phyloP scores from a whole-genome alignment of 2,797 vertebrate genomes.

The Anolis apletophallus region DNA sequence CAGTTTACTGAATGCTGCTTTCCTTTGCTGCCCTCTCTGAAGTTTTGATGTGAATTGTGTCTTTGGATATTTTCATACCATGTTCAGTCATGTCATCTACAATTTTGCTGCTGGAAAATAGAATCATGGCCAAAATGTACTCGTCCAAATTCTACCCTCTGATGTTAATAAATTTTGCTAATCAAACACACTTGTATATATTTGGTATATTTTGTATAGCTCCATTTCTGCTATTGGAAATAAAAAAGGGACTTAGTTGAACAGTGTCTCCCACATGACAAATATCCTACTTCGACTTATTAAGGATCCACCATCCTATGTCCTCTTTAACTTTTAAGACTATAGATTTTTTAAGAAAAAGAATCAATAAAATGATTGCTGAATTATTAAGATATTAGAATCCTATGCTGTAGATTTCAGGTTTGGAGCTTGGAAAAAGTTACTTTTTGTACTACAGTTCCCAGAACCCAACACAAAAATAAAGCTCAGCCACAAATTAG shows the following conservation, averaged over 20 bases:
- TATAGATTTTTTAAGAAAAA: neutral
- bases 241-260: neutral
- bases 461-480: neutral
- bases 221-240: neutral
- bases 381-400: neutral
- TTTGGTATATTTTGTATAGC: neutral
- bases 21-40: neutral
- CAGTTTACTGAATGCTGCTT: neutral
- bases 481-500: no score
- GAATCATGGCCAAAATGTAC: neutral
- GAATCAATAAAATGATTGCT: no score
- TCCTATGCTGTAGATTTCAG: neutral
- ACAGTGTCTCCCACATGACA: neutral
- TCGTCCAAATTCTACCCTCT: neutral
- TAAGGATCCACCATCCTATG: neutral
- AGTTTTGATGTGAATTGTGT: neutral
- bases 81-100: neutral
- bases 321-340: neutral
- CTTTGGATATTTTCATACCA: neutral
- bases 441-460: neutral
- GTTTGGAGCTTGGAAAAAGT: neutral
- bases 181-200: neutral
- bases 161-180: slow-evolving; percentile 5
- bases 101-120: neutral
- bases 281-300: neutral